These are phyloP conservation scores for Pelobates fuscus DNA, from an alignment of 2,113 vertebrate species.

Conservation along the genomic window DNA sequence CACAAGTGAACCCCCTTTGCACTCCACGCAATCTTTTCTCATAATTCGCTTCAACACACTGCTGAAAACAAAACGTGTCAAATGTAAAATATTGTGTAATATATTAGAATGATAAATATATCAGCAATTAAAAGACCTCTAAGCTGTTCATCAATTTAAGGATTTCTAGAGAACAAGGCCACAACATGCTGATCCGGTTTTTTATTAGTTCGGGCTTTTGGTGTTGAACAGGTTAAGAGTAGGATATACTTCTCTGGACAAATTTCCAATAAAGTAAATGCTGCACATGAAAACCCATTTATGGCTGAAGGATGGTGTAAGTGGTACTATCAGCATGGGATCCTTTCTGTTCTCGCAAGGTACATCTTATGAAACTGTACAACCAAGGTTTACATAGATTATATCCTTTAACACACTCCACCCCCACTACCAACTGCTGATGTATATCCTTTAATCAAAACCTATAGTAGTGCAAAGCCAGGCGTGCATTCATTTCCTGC, in stretches of 20 bases:
- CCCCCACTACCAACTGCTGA: not conserved
- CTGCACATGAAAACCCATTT: conserved; percentile 17
- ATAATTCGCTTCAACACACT: too few species aligned
- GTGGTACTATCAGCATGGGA: not conserved
- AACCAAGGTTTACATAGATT: conserved; percentile 10
- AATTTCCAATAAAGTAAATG: conserved; percentile 20
- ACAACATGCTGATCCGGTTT: too few species aligned
- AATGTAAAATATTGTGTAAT: too few species aligned
- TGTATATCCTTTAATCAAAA: conserved; percentile 26
- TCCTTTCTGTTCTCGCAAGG: not conserved
- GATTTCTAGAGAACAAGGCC: too few species aligned
- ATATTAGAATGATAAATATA: too few species aligned
- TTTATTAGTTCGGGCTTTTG: not conserved
- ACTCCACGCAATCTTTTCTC: too few species aligned
- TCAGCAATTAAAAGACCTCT: too few species aligned
- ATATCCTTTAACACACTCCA: not conserved
- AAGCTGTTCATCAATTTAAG: too few species aligned
- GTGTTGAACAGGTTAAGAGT: not conserved
- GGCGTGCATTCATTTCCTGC: not conserved
- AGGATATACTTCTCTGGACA: not conserved
- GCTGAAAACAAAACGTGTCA: too few species aligned
- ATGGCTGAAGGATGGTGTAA: conserved; percentile 17
- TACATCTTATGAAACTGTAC: conserved; percentile 17
- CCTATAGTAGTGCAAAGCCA: not conserved
- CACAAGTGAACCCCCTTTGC: too few species aligned